Percentiles rank a stretch among this genome's conserved stretches.
phyloP scores from a whole-genome alignment of 2,797 vertebrate species.

The Dermochelys coriacea region DNA sequence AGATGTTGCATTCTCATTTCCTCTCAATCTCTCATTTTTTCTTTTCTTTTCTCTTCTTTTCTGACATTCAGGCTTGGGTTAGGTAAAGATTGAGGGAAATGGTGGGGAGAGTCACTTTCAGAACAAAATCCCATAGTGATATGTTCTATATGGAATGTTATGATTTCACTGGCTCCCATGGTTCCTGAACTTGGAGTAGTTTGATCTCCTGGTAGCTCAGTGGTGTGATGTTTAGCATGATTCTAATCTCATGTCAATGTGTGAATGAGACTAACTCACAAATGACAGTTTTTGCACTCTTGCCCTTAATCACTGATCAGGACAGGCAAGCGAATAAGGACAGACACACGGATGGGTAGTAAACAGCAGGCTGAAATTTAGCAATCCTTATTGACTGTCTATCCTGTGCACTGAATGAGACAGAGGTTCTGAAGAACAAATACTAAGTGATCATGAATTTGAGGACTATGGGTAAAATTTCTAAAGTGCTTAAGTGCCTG shows the following conservation, averaged over 20 bases:
- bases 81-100: not conserved
- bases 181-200: not conserved
- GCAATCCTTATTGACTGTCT: not conserved
- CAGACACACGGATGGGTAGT: not conserved
- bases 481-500: fast-evolving
- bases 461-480: constrained; percentile 11
- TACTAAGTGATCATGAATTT: not conserved
- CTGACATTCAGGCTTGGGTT: not conserved
- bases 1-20: not conserved
- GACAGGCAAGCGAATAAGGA: not conserved
- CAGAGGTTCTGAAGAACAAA: not conserved
- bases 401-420: not conserved
- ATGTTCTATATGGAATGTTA: not conserved
- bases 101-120: not conserved
- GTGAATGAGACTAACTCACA: not conserved
- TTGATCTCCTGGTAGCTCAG: not conserved
- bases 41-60: not conserved
- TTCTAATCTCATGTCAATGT: not conserved
- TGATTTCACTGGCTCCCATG: not conserved
- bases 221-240: not conserved
- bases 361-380: not conserved
- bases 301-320: not conserved
- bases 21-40: not conserved
- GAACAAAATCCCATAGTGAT: not conserved
- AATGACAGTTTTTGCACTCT: not conserved